Base-by-base conservation (phyloP, 2,113 vertebrate genomes). In the Poeciliopsis retropinna region DNA sequence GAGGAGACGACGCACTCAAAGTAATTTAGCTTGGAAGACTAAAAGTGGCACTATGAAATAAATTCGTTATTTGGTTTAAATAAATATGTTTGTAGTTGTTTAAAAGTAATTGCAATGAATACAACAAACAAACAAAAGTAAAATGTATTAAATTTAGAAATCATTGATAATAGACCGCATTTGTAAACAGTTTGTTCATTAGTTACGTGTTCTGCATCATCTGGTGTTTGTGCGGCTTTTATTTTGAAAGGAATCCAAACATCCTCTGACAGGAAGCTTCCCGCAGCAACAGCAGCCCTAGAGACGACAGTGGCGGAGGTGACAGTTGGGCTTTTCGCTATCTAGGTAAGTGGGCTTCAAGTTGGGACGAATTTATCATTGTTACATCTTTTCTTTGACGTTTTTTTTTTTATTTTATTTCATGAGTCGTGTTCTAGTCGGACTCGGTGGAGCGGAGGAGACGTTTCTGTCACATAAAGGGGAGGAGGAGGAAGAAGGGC, bases 401-500 rank as follows among this genome's bases (percentile, higher is more conserved):
- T 29, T 22, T 22, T 3, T 13, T 3, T 13, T 57, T 29, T 11
- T 29, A 60, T 37, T 19, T 0, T 29, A 60, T 31, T 15, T 0
- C 22, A 2, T 6, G 31, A 47, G 22, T 1, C 14, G 12, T 15
- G 51, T 0, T 60, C 41, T 76, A 28, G 30, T 29, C 29, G 69
- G 66, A 10, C 31, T 17, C 72, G 32, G n/a, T 79, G 5, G 25
- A 17, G 5, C 70, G 76, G 51, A 84, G 63, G 73, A 77, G 64
- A 66, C 74, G 82, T 73, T 79, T 87, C 57, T 90, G 83, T 91
- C 87, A 87, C 85, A 88, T 77, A 90, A 91, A 83, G 47, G 73
- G 76, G 69, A 76, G 84, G 80, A 74, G 79, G 69, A 70, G 1
- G 68, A 57, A 17, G 25, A 30, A 71, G 81, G 68, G 62, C 63